phyloP scores from a whole-genome alignment of 2,113 vertebrate species.

The Calidris pugnax region DNA sequence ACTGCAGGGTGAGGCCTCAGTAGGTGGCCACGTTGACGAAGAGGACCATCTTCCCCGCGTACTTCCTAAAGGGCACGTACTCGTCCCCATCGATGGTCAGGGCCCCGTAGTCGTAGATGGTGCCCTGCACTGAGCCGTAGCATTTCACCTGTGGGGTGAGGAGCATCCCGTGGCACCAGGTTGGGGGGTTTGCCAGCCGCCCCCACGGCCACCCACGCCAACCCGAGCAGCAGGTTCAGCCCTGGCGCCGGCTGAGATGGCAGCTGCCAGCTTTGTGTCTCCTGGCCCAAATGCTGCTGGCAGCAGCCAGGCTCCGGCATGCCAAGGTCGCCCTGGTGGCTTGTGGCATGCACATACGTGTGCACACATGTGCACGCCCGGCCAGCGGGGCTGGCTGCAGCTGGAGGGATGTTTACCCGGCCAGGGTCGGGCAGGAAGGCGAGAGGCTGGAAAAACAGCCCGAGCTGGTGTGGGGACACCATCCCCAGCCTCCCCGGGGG shows the following conservation, averaged over 20 bases:
- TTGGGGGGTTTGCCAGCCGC: neutral
- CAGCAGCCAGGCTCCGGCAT: rapidly evolving
- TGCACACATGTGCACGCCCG: neutral
- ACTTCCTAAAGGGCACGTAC: constrained; percentile 82
- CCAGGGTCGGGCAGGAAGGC: neutral
- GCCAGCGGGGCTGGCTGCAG: neutral
- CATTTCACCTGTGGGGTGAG: constrained; percentile 78
- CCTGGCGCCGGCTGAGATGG: neutral
- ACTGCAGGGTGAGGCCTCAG: constrained; percentile 91
- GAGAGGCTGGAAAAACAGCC: neutral
- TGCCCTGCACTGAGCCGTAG: constrained; percentile 66
- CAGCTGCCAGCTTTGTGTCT: neutral
- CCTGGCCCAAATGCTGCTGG: neutral
- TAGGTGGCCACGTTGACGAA: constrained; percentile 93
- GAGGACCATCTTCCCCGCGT: constrained; percentile 84
- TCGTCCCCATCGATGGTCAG: constrained; percentile 77
- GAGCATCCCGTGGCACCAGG: neutral
- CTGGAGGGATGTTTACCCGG: neutral
- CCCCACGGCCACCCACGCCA: rapidly evolving
- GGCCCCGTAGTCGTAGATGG: constrained; percentile 83
- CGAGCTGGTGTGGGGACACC: neutral
- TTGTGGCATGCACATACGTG: neutral
- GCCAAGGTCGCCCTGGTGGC: neutral
- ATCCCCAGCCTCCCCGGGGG: too few species aligned
- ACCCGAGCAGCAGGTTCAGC: neutral